phyloP scores from a whole-genome alignment of 2,113 vertebrate species.

The Otis tarda region DNA sequence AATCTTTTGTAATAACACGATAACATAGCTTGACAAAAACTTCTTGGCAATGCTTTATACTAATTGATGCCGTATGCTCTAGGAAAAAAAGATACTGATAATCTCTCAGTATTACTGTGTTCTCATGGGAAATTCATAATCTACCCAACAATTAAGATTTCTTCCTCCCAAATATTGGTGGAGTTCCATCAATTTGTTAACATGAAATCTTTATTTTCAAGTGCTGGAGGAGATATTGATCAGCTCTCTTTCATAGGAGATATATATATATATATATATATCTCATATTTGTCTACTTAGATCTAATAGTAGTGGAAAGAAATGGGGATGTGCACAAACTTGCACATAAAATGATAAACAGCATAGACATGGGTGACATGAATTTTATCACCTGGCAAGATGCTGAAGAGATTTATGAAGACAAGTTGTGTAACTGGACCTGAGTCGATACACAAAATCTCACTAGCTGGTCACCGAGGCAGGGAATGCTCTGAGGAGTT shows the following conservation, averaged over 20 bases:
- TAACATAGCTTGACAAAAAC: background rate
- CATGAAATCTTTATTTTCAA: slow-evolving; percentile 24
- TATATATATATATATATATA: background rate
- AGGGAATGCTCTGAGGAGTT: background rate
- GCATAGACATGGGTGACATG: background rate
- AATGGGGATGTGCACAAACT: slow-evolving; percentile 4
- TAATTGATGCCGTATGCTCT: background rate
- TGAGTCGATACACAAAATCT: slow-evolving; percentile 20
- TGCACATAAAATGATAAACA: slow-evolving; percentile 44
- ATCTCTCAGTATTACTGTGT: background rate
- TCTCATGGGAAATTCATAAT: background rate
- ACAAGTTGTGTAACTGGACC: background rate
- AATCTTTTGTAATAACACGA: background rate
- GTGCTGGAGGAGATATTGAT: background rate
- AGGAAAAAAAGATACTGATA: background rate
- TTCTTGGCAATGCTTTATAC: background rate
- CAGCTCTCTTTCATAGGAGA: background rate
- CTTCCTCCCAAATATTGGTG: background rate
- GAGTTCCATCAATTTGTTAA: slow-evolving; percentile 10
- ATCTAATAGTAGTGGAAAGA: background rate
- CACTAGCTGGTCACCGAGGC: background rate
- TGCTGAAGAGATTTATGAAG: slow-evolving; percentile 45
- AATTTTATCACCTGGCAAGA: slow-evolving; percentile 47
- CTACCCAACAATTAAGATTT: background rate
- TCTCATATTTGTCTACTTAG: background rate